Base-by-base conservation (phyloP, 2,888 invertebrate genomes). In the Microplitis manilae region DNA sequence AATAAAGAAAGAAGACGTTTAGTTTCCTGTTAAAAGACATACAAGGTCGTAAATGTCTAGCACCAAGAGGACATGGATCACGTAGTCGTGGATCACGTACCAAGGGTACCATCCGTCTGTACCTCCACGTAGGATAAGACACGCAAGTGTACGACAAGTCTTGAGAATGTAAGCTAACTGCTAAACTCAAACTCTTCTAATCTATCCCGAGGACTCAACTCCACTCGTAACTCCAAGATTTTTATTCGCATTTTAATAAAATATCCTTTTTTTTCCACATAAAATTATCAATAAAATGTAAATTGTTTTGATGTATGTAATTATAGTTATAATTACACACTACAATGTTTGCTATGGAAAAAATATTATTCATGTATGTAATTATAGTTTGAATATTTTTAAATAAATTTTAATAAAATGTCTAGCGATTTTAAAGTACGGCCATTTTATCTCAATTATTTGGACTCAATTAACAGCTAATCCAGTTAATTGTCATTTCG, bases 1-100 rank as follows among this genome's bases (percentile, higher is more conserved):
- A 13, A 59, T 1, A 59, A 60, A 60, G 20, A 69, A 60, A 70
- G 30, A 70, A 40, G 70, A 70, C 50, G 59, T 76, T 72, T 72
- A 41, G 68, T 83, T 79, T 75, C 74, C 80, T 77, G 68, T 73
- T 77, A 80, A 78, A 80, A 82, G 79, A 81, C 82, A 68, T 50
- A 50, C 83, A 86, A 85, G 85, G 82, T 83, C 84, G 81, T 86
- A 86, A 86, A 85, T 73, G 84, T 82, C 80, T 81, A 79, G 84
- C 85, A 85, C 83, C 85, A 83, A 84, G 79, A 79, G 77, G 77
- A 78, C 81, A 80, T 80, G 83, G 78, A 84, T 86, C 86, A 86
- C 86, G 86, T 86, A 86, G 82, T 78, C 81, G 82, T 82, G 79
- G 79, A 80, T 81, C 85, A 81, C 79, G 83, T 82, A 76, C 74